Evolutionary conservation across 1,140 invertebrate species (phyloP).

Genomic region (Diorhabda sublineata): DNA sequence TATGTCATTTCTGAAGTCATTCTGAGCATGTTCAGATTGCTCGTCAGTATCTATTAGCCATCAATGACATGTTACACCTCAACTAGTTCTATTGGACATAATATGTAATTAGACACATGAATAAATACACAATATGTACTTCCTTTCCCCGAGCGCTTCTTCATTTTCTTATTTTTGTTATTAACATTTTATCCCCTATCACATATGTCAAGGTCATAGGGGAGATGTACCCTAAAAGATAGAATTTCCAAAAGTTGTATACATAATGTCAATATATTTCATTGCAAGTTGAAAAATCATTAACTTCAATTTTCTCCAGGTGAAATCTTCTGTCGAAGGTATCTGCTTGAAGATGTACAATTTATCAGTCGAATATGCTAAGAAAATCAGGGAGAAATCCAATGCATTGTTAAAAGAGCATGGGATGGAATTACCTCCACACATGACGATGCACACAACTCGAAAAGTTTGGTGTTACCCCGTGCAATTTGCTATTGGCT

Average conservation of each 20-base stretch:
- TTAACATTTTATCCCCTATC: too few relatives aligned
- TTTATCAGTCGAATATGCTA: slow-evolving; percentile 84
- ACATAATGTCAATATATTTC: not conserved
- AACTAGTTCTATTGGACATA: too few relatives aligned
- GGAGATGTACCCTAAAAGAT: not conserved
- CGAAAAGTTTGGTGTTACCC: slow-evolving; percentile 95
- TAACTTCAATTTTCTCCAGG: slow-evolving; percentile 24
- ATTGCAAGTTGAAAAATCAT: not conserved
- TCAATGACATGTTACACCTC: too few relatives aligned
- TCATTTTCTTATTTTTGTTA: too few relatives aligned
- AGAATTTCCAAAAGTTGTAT: not conserved
- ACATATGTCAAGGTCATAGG: too few relatives aligned
- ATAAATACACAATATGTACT: too few relatives aligned
- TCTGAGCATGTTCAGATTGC: too few relatives aligned
- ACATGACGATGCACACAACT: slow-evolving; percentile 60
- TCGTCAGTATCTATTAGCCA: too few relatives aligned
- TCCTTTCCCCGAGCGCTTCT: too few relatives aligned
- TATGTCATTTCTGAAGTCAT: too few relatives aligned
- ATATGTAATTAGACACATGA: too few relatives aligned
- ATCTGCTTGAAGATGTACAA: slow-evolving; percentile 94
- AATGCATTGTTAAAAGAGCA: slow-evolving; percentile 80
- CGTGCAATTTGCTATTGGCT: slow-evolving; percentile 82
- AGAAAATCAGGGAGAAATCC: slow-evolving; percentile 86
- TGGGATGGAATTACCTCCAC: slow-evolving; percentile 70
- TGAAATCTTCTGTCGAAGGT: slow-evolving; percentile 90